A percentile compares a stretch with the other conserved stretches of the same genome.
Evolutionary conservation across 2,113 vertebrate species (phyloP).

Genomic region (Osmerus mordax): DNA sequence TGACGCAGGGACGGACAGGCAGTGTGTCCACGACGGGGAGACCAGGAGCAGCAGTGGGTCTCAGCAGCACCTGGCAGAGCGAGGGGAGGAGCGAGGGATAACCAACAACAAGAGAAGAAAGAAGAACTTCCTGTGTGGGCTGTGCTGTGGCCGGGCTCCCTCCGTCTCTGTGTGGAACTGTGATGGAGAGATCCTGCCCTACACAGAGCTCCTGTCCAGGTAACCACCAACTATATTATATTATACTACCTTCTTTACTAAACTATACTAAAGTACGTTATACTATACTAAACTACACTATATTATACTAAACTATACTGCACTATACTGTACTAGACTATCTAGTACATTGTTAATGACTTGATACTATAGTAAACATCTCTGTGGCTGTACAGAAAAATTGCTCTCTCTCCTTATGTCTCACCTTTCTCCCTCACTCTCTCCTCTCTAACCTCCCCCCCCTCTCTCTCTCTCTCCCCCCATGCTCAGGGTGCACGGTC

Average conservation of each 20-base stretch:
- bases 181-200: constrained; percentile 75
- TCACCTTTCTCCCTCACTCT: constrained; percentile 14
- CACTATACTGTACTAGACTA: too few relatives aligned
- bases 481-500: constrained; percentile 70
- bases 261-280: neutral
- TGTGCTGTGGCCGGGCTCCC: constrained; percentile 57
- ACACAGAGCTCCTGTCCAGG: constrained; percentile 69
- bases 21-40: constrained; percentile 3
- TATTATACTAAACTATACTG: too few relatives aligned
- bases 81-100: constrained; percentile 3
- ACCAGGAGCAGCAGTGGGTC: constrained; percentile 46
- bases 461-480: neutral
- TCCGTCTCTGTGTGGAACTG: constrained; percentile 77
- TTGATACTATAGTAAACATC: neutral
- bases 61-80: constrained; percentile 49
- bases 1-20: constrained; percentile 11
- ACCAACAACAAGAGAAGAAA: constrained; percentile 32
- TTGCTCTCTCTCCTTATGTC: neutral
- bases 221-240: constrained; percentile 21
- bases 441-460: neutral
- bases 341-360: too few relatives aligned
- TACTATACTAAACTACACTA: too few relatives aligned
- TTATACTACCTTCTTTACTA: neutral
- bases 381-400: neutral
- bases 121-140: constrained; percentile 52